Percentiles rank a stretch among this genome's conserved stretches.
These are phyloP conservation scores for Lateolabrax maculatus DNA, from an alignment of 2,797 vertebrate species.

Conservation along the genomic window DNA sequence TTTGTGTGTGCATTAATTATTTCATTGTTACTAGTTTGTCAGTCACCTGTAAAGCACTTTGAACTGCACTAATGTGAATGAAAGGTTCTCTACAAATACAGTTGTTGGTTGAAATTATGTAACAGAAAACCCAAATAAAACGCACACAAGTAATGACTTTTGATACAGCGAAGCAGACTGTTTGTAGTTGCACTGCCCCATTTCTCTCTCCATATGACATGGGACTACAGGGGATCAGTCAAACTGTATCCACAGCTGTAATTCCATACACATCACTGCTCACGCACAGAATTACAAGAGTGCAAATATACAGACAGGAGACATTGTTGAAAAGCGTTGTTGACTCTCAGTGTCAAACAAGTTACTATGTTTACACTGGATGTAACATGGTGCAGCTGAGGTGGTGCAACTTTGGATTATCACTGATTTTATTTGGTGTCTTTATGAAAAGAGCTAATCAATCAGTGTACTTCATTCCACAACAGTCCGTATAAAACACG, in stretches of 20 bases:
- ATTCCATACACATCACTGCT: slow-evolving; percentile 21
- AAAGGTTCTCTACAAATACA: not conserved
- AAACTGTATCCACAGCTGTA: slow-evolving; percentile 8
- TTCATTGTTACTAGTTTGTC: not conserved
- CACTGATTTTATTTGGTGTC: not conserved
- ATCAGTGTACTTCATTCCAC: not conserved
- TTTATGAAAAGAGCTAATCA: not conserved
- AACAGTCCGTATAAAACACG: not conserved
- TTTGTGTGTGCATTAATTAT: not conserved
- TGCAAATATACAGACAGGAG: not conserved
- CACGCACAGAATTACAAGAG: not conserved
- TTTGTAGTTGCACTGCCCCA: slow-evolving; percentile 1
- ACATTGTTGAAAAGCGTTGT: not conserved
- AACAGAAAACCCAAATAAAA: not conserved
- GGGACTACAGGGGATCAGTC: slow-evolving; percentile 40
- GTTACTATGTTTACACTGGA: not conserved
- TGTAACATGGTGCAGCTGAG: not conserved
- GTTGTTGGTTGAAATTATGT: not conserved
- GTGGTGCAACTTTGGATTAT: no score
- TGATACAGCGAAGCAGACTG: not conserved
- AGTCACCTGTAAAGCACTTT: not conserved
- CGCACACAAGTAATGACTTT: not conserved
- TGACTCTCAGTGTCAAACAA: not conserved
- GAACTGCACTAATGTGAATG: not conserved
- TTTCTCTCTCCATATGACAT: slow-evolving; percentile 1